Evolutionary conservation across 1,140 invertebrate species (phyloP), one percentile per base, ranked within the genome.

Genomic region (Meloidogyne chitwoodi): DNA sequence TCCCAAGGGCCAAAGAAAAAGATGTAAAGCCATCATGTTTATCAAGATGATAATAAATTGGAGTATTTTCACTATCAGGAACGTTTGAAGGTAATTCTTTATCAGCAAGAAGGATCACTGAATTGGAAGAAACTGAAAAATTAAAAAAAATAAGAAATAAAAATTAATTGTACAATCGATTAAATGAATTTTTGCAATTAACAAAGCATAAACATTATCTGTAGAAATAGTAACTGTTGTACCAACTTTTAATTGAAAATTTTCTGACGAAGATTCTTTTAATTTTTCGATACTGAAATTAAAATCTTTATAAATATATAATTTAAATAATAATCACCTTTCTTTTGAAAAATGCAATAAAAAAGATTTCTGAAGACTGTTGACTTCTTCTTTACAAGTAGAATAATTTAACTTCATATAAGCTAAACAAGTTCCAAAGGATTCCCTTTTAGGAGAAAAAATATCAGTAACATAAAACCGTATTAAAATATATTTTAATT

Each of bases 21-120:
- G 71, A 61, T 29, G 56, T 73, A 64, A 73, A 73, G 24, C 71
- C 71, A 34, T 73, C 71, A 63, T 73, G 48, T 22, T 73, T 73
- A 64, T 73, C 71, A 44, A 73, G 61, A 29, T 73, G 41, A 64
- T 61, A 73, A 22, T 41, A 27, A 22, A 64, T 14, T 22, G 19
- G 64, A n/a, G 11, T 11, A 34, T 41, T 3, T n/a, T 73, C 56
- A 34, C 27, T 1, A 14, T 29, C 24, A 11, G 11, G 8, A 63
- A 73, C 24, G 16, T 27, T 64, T 8, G 22, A n/a, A 29, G 71
- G 44, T 16, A 73, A 27, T 14, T 73, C 24, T n/a, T 73, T 73
- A 14, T 73, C 71, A 34, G 71, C 26, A 61, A 24, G 11, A 61
- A 73, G 27, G 26, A 22, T 64, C 11, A 73, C 24, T 38, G 71